Conservation (phyloP, 2,888 invertebrate genomes). For the Epirrita christyi region DNA sequence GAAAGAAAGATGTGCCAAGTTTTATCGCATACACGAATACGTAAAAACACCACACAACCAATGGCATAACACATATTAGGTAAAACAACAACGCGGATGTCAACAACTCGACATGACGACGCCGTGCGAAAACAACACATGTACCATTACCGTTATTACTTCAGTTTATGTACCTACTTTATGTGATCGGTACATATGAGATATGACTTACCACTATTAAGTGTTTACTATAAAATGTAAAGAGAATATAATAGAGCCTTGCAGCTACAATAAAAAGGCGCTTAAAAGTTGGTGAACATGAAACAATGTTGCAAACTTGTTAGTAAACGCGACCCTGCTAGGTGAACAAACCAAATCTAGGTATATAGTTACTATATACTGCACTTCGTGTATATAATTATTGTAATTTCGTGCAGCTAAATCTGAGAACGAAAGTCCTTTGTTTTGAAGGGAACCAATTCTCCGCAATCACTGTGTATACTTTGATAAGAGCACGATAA, state of each 20-base stretch:
- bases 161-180: slow-evolving; percentile 40
- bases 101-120: slow-evolving; percentile 48
- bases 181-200: slow-evolving; percentile 34
- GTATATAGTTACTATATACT: slow-evolving; percentile 41
- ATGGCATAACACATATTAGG: slow-evolving; percentile 32
- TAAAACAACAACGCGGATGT: slow-evolving; percentile 43
- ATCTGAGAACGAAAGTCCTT: slow-evolving; percentile 37
- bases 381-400: slow-evolving; percentile 38
- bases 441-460: slow-evolving; percentile 45
- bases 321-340: slow-evolving; percentile 26
- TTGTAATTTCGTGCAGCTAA: slow-evolving; percentile 31
- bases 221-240: slow-evolving; percentile 17
- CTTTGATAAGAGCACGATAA: slow-evolving; percentile 68
- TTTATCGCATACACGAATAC: too few species aligned
- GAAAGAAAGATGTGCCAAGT: background rate
- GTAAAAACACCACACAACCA: too few species aligned
- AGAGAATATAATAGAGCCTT: background rate
- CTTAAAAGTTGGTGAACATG: slow-evolving; percentile 15
- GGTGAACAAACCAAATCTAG: slow-evolving; percentile 45
- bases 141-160: slow-evolving; percentile 68
- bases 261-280: slow-evolving; percentile 1
- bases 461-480: slow-evolving; percentile 56
- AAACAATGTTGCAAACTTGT: slow-evolving; percentile 27
- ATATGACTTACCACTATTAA: slow-evolving; percentile 27
- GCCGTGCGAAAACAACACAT: slow-evolving; percentile 67